phyloP scores from a whole-genome alignment of 2,797 vertebrate genomes.

The Lacerta viridis region DNA sequence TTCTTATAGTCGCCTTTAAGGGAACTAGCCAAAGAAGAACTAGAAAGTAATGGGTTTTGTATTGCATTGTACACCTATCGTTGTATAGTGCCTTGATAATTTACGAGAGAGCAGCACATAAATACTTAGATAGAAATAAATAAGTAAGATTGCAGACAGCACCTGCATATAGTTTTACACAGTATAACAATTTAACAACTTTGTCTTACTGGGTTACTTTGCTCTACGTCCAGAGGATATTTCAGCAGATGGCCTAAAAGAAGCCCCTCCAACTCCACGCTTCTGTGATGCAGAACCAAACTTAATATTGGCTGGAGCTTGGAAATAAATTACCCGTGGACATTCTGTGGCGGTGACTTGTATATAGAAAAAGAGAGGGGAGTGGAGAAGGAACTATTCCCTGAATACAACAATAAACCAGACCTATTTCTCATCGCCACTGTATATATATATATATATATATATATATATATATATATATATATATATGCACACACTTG shows the following conservation, averaged over 20 bases:
- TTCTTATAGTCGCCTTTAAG: no score
- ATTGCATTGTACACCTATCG: no score
- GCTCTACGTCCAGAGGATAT: background rate
- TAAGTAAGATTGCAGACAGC: no score
- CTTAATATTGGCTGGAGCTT: background rate
- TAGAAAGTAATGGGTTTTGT: no score
- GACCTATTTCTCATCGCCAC: background rate
- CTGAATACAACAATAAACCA: constrained; percentile 13
- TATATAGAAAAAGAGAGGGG: no score
- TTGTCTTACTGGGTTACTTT: background rate
- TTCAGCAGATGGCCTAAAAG: background rate
- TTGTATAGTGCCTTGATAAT: no score
- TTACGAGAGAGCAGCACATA: no score
- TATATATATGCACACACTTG: background rate
- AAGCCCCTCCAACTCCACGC: background rate
- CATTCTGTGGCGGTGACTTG: background rate
- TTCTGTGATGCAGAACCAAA: constrained; percentile 12
- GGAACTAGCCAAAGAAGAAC: no score
- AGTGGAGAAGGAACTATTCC: background rate
- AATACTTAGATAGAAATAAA: no score
- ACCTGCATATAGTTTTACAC: no score
- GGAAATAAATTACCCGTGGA: constrained; percentile 26
- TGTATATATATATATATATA: no score
- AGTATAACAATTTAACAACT: background rate
- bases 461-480: no score